These are phyloP conservation scores for Corapipo altera DNA, from an alignment of 2,113 vertebrate genomes.

Conservation along the genomic window DNA sequence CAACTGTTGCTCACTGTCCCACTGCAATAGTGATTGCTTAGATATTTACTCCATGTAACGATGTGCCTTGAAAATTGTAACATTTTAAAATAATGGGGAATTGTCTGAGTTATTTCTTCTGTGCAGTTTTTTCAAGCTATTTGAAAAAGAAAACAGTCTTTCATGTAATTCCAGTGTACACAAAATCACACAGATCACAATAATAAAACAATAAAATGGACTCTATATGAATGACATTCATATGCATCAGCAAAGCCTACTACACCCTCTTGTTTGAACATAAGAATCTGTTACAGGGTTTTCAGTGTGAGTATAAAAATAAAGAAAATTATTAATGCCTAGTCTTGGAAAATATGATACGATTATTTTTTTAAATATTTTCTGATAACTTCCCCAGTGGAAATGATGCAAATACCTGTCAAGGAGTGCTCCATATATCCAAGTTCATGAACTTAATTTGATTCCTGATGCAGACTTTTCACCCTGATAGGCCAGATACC, in stretches of 20 bases:
- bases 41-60: background rate
- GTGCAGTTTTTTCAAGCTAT: background rate
- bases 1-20: background rate
- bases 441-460: background rate
- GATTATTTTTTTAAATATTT: background rate
- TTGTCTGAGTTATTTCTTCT: background rate
- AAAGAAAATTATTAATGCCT: background rate
- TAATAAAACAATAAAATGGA: background rate
- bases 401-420: background rate
- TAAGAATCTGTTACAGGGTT: background rate
- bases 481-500: background rate
- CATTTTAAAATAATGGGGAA: background rate
- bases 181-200: background rate
- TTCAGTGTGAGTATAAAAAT: background rate
- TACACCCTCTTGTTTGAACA: background rate
- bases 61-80: background rate
- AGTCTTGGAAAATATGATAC: background rate
- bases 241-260: background rate
- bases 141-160: background rate
- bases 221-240: fast-evolving
- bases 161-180: background rate
- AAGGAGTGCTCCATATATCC: background rate
- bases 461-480: background rate
- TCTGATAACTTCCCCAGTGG: background rate
- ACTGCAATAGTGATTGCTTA: background rate